A percentile compares a stretch with the other conserved stretches of the same genome.
phyloP scores from a whole-genome alignment of 2,113 vertebrate genomes.

The Spea bombifrons region DNA sequence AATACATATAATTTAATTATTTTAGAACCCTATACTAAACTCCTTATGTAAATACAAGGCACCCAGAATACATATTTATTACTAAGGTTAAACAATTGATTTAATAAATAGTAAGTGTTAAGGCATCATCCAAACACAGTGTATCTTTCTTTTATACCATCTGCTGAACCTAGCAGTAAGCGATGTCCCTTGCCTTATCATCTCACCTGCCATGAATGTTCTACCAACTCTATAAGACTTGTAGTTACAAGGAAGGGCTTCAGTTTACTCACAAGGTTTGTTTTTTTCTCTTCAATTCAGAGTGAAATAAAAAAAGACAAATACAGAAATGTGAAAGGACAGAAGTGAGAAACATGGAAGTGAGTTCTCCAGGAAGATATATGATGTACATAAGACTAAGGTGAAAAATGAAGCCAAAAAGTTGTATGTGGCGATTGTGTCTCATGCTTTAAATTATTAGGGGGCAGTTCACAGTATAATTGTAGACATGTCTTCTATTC shows the following conservation, averaged over 20 bases:
- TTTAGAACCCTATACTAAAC: no score
- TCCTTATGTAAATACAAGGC: no score
- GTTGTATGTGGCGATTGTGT: background rate
- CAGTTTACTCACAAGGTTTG: conserved; percentile 48
- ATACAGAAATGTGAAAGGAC: background rate
- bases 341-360: background rate
- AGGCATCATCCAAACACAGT: background rate
- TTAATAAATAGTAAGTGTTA: no score
- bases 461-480: background rate
- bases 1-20: background rate
- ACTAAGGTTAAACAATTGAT: no score
- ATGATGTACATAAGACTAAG: background rate
- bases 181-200: conserved; percentile 22
- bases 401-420: background rate
- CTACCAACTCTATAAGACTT: conserved; percentile 59
- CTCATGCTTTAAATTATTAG: background rate
- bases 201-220: conserved; percentile 54
- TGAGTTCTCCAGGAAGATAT: background rate
- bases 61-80: no score
- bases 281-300: background rate
- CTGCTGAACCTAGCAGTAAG: background rate
- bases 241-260: conserved; percentile 52
- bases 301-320: background rate
- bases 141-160: background rate
- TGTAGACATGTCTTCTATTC: background rate